A percentile compares a stretch with the other conserved stretches of the same genome.
phyloP scores from a whole-genome alignment of 2,888 invertebrate species.

The Brachyopa scutellaris region DNA sequence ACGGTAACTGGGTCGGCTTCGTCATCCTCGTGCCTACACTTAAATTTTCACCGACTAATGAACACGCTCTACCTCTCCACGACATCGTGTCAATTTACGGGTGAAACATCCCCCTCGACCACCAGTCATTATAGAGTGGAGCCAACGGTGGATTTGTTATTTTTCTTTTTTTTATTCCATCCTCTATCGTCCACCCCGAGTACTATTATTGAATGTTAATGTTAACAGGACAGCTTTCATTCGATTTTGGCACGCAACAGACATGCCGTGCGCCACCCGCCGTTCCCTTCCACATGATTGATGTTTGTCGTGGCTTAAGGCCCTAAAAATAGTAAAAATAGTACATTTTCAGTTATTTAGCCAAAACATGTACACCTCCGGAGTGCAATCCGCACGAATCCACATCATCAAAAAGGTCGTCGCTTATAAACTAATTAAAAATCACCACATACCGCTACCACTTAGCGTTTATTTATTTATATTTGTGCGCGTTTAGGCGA shows the following conservation, averaged over 20 bases:
- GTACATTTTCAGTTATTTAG: not conserved
- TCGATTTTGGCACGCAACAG: slow-evolving; percentile 52
- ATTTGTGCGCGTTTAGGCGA: too few species aligned
- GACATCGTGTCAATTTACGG: slow-evolving; percentile 29
- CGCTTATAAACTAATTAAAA: slow-evolving; percentile 3
- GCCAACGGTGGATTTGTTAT: not conserved
- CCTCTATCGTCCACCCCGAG: not conserved
- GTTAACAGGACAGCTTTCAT: slow-evolving; percentile 28
- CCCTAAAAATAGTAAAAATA: not conserved
- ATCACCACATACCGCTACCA: not conserved
- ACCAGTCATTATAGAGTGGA: slow-evolving; percentile 17
- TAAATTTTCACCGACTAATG: slow-evolving; percentile 17
- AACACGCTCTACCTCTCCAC: not conserved
- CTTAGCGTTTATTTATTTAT: not conserved
- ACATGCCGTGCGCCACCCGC: not conserved
- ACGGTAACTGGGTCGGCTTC: not conserved
- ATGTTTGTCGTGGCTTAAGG: slow-evolving; percentile 33
- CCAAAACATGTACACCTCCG: slow-evolving; percentile 14
- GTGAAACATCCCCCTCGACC: slow-evolving; percentile 3
- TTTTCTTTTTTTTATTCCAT: slow-evolving; percentile 2
- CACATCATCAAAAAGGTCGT: not conserved
- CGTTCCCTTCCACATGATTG: slow-evolving; percentile 16
- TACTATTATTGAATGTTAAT: slow-evolving; percentile 42
- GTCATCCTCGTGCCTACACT: not conserved
- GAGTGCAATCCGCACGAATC: not conserved